Evolutionary conservation across 2,888 invertebrate genomes (phyloP), one percentile per base, ranked within the genome.

Genomic region (Latrodectus elegans): DNA sequence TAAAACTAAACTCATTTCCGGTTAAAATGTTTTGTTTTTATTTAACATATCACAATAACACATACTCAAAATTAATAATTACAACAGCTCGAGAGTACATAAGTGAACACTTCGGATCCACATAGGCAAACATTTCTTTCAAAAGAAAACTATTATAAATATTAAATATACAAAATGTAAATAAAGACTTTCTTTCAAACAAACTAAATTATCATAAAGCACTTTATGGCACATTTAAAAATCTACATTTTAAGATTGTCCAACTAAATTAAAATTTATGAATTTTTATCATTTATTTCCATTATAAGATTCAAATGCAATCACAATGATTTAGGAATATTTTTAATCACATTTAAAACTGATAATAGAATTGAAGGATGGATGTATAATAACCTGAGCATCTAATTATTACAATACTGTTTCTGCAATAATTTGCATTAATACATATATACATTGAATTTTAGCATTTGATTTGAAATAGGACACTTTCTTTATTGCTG

Each of bases 21-120:
- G 17, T 53, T 15, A 55, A 51, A 72, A 72, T 72, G 71, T 72
- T n/a, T 51, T 49, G 15, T 49, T 84, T 84, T 79, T 85, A 79
- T 85, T 79, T 74, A 78, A 85, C 74, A 85, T 85, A 78, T 79
- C 84, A 85, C 79, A 79, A 85, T 74, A 53, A 79, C 78, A 85
- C 74, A 79, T 68, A 68, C 73, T 84, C 60, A 79, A 85, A 79
- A 60, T 49, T 74, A 85, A 68, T 84, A 52, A 53, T 74, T 64
- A 68, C 79, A 85, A 85, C 73, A 85, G 55, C 82, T 83, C 12
- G 72, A 77, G n/a, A 78, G 76, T 71, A 55, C 60, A 49, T 67
- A 52, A 52, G 38, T 73, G 67, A 77, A 77, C 67, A 53, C 68
- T 74, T 64, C 67, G 17, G 15, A 68, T 15, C 15, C 51, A 77